phyloP scores from a whole-genome alignment of 2,113 vertebrate species.

The Callipepla californica region DNA sequence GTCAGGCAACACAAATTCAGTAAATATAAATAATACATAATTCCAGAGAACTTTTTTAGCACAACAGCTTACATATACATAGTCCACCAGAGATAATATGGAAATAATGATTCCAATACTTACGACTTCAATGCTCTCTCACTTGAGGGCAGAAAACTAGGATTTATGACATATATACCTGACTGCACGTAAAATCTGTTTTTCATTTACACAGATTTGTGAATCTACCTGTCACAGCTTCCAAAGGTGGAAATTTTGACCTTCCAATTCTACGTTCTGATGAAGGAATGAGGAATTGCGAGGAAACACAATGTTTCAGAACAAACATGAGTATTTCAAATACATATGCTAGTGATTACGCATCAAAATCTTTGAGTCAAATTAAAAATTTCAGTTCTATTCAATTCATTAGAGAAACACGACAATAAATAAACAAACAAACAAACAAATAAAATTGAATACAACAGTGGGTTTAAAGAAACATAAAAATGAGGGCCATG shows the following conservation, averaged over 20 bases:
- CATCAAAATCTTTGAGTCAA: background rate
- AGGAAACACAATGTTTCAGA: background rate
- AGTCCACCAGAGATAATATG: background rate
- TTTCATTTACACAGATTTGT: background rate
- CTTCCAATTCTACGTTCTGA: background rate
- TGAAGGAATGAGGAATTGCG: background rate
- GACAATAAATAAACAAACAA: background rate
- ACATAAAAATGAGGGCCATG: background rate
- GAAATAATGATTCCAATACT: background rate
- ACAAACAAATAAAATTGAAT: background rate
- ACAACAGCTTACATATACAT: background rate
- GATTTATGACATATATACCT: background rate
- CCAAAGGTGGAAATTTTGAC: background rate
- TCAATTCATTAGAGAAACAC: background rate
- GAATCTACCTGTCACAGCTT: background rate
- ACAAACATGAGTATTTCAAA: background rate
- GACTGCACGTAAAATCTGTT: background rate
- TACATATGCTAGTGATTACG: background rate
- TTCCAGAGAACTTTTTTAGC: background rate
- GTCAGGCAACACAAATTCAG: background rate
- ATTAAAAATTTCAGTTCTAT: background rate
- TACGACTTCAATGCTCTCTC: background rate
- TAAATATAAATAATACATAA: background rate
- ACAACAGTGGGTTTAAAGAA: background rate
- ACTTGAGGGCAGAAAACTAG: background rate